Evolutionary conservation across 1,140 invertebrate species (phyloP).

Genomic region (Trinorchestia longiramus): DNA sequence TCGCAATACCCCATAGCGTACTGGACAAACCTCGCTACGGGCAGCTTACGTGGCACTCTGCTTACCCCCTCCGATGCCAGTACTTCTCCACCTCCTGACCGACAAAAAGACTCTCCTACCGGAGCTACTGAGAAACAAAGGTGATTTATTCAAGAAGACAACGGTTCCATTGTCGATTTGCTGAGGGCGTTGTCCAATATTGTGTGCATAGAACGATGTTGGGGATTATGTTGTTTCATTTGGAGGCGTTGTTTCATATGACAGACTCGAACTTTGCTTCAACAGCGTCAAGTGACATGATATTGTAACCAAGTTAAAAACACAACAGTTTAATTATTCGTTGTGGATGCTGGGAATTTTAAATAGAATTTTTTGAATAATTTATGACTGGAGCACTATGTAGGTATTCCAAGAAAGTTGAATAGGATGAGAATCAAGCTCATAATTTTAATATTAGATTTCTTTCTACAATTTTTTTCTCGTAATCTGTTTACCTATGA

Average conservation of each 20-base stretch:
- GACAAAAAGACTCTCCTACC: conserved; percentile 13
- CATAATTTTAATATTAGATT: neutral
- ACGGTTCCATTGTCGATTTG: neutral
- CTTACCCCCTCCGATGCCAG: neutral
- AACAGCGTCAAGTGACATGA: neutral
- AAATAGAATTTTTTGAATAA: neutral
- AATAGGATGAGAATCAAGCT: neutral
- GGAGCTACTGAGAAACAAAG: neutral
- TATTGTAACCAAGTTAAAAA: neutral
- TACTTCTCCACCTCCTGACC: neutral
- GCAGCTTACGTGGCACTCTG: neutral
- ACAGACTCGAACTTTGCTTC: neutral
- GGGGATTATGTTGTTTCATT: neutral
- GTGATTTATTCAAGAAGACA: neutral
- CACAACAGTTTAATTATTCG: neutral
- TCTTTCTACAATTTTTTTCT: neutral
- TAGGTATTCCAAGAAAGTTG: neutral
- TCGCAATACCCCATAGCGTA: conserved; percentile 15
- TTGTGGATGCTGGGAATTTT: neutral
- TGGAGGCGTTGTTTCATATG: neutral
- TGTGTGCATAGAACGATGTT: neutral
- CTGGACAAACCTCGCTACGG: neutral
- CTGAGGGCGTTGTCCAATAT: neutral
- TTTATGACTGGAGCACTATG: neutral
- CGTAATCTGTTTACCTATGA: too few relatives aligned